A percentile compares a stretch with the other conserved stretches of the same genome.
phyloP scores from a whole-genome alignment of 2,113 vertebrate genomes.

The Noturus placidus region DNA sequence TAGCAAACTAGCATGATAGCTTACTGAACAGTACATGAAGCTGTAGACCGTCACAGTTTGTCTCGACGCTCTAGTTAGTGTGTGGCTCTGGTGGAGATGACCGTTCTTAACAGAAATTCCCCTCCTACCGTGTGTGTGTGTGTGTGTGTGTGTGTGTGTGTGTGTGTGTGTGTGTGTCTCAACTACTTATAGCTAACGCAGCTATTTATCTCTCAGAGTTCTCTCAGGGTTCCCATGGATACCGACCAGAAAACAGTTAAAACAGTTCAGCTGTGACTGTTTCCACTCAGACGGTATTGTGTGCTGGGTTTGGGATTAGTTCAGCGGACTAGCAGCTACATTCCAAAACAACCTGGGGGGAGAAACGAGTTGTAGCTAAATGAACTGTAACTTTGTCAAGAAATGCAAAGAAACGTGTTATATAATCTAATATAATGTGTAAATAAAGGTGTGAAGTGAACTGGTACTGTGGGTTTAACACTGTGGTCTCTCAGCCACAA shows the following conservation, averaged over 20 bases:
- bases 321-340: slow-evolving; percentile 34
- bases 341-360: slow-evolving; percentile 42
- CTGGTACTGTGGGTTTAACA: not conserved
- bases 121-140: slow-evolving; percentile 65
- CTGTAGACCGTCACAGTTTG: not conserved
- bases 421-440: not conserved
- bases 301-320: slow-evolving; percentile 2
- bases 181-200: slow-evolving; percentile 26
- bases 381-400: not conserved
- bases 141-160: not conserved
- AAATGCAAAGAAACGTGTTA: not conserved
- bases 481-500: not conserved
- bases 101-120: slow-evolving; percentile 58
- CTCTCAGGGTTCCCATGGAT: no score
- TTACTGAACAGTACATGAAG: not conserved
- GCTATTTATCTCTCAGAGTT: not conserved
- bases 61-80: not conserved
- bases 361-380: not conserved
- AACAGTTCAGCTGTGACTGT: not conserved
- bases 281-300: not conserved
- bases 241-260: not conserved
- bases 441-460: not conserved
- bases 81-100: slow-evolving; percentile 21
- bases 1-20: not conserved
- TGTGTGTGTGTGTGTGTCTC: not conserved